Conservation (phyloP, 2,888 invertebrate species). For the Fissipunctia ypsillon region DNA sequence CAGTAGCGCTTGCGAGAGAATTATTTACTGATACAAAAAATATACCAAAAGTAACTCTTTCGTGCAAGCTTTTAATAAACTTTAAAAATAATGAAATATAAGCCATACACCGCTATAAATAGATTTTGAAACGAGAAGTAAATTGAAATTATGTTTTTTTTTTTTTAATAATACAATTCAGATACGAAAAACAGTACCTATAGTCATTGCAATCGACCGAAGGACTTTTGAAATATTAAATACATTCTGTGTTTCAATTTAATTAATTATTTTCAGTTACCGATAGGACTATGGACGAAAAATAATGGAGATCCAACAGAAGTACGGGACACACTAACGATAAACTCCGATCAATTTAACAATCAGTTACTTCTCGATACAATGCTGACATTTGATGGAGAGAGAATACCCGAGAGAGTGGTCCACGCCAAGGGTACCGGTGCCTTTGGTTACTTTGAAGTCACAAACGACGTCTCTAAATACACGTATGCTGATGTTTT, state of each 20-base stretch:
- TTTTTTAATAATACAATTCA: background rate
- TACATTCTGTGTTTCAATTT: background rate
- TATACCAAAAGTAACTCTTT: background rate
- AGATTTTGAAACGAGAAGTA: background rate
- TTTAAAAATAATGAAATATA: background rate
- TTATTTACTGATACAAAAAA: background rate
- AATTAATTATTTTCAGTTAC: slow-evolving; percentile 57
- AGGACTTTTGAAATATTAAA: background rate
- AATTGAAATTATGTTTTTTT: background rate
- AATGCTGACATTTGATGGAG: slow-evolving; percentile 93
- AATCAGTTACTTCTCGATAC: slow-evolving; percentile 91
- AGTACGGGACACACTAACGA: slow-evolving; percentile 87
- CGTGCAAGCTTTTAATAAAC: background rate
- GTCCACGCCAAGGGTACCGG: slow-evolving; percentile 98
- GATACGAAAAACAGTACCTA: no score
- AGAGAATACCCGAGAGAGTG: slow-evolving; percentile 97
- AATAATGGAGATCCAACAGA: slow-evolving; percentile 94
- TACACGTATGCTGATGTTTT: slow-evolving; percentile 92
- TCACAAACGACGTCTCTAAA: slow-evolving; percentile 93
- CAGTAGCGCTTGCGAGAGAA: background rate
- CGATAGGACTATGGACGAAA: slow-evolving; percentile 89
- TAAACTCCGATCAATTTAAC: slow-evolving; percentile 71
- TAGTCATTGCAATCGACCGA: background rate
- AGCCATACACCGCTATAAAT: background rate
- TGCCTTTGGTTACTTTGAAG: slow-evolving; percentile 95